Base-by-base conservation (phyloP, 1,140 invertebrate species). In the Oncopodura yosiiana region DNA sequence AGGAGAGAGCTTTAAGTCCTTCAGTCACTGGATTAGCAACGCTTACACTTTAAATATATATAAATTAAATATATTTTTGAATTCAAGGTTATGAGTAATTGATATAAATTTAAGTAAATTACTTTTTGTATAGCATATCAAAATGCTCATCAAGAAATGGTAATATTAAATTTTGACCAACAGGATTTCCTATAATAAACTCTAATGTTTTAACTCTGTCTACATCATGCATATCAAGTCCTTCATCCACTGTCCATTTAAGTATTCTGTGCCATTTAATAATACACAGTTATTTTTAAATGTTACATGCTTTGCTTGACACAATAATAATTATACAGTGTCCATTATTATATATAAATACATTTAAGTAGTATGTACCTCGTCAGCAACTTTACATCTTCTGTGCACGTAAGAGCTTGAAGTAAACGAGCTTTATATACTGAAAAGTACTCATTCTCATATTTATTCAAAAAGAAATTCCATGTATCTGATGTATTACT, bases 171-270 rank as follows among this genome's bases (percentile, higher is more conserved):
- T 18, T 24, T 19, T 38, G 34, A 18, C 54, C 54, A 5, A n/a
- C 16, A 0, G 48, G 46, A 30, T 56, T 56, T 18, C 41, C 54
- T 0, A 38, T 34, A 0, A 56, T 21, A 45, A 37, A 36, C 18
- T 56, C 29, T 9, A 56, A 5, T n/a, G 50, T 41, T 21, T 41
- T 43, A 3, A 42, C 41, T 27, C 54, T 23, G 21, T 50, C 54
- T 8, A 56, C 24, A 30, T 56, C 54, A 34, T 56, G 54, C 23
- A 55, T 39, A 26, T 55, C 53, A 44, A 56, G n/a, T 32, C 12
- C 23, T 16, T 24, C 16, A 26, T 50, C 30, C 0, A 38, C 23
- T 1, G 54, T 56, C 41, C 21, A 50, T 11, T 42, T 44, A 8
- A 56, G 19, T n/a, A 56, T 16, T n/a, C 54, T 56, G 30, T 26